Base-by-base conservation (phyloP, 2,888 invertebrate species). In the Slavum lentiscoides region DNA sequence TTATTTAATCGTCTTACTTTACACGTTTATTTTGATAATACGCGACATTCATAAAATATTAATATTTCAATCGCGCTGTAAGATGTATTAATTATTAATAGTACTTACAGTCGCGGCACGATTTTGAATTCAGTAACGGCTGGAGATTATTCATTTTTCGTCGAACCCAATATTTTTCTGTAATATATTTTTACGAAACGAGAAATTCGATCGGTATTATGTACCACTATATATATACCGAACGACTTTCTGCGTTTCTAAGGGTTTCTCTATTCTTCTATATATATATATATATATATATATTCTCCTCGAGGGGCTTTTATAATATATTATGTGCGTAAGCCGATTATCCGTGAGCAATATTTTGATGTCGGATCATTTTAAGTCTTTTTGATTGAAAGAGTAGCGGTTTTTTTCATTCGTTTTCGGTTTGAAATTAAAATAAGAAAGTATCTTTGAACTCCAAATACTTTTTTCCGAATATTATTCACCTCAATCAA, bases 201-300 rank as follows among this genome's bases (percentile, higher is more conserved):
- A 74, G 66, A 55, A 30, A 62, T 66, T 74, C 17, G 39, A 74
- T 86, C 86, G 84, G 86, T 86, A 85, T 86, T 85, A 83, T 19
- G 5, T 0, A 13, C 13, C 13, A 49, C 11, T 11, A 49, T 62
- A 62, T 11, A 49, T 62, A 62, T 5, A 30, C 30, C 43, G 23
- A 59, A 43, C 37, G 21, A 21, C 17, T 43, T 73, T 61, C 11
- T 23, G 43, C 61, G 23, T 43, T 73, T 13, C 15, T 37, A 61
- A 73, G 23, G 43, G 61, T 23, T 67, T 73, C 19, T 61, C 23
- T 58, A 70, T 58, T 8, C 15, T 70, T 17, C 7, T 53, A 30
- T 37, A 69, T 5, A 55, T 6, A 43, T 4, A 2, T 4, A 4
- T 30, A 4, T 30, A 30, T 30, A 30, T 30, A 30, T 30, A 30